Percentiles rank a stretch among this genome's conserved stretches.
phyloP scores from a whole-genome alignment of 2,113 vertebrate species.

The Cettia cetti region DNA sequence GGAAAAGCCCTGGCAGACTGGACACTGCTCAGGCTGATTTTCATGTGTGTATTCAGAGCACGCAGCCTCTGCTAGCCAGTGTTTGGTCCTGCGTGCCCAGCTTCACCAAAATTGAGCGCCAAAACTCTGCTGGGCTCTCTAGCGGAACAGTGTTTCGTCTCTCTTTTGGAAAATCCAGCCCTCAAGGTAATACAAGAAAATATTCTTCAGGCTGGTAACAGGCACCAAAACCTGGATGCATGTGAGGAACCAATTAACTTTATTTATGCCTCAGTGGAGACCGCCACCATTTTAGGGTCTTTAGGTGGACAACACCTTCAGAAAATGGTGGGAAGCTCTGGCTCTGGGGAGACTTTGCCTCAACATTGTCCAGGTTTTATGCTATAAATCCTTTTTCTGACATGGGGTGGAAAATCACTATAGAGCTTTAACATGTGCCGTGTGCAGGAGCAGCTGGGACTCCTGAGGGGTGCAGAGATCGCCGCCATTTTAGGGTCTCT shows the following conservation, averaged over 20 bases:
- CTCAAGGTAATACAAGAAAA: neutral
- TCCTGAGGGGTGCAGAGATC: accelerated
- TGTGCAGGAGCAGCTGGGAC: accelerated
- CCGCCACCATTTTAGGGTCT: accelerated
- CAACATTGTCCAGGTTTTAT: neutral
- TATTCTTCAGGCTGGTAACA: neutral
- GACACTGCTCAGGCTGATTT: neutral
- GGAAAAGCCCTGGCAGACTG: neutral
- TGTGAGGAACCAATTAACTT: neutral
- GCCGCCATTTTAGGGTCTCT: neutral
- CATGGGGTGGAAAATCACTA: too few species aligned
- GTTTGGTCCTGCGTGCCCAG: accelerated
- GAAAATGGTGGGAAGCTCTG: neutral
- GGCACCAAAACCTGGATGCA: neutral
- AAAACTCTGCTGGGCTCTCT: neutral
- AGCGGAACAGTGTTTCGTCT: neutral
- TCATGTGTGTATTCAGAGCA: accelerated
- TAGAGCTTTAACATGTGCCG: accelerated
- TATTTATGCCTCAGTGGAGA: neutral
- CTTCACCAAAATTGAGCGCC: neutral
- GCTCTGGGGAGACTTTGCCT: accelerated
- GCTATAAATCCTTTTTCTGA: neutral
- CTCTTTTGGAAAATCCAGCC: neutral
- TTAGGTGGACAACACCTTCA: accelerated
- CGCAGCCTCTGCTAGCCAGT: neutral